Percentiles rank a stretch among this genome's conserved stretches.
Evolutionary conservation across 2,888 invertebrate genomes (phyloP).

Genomic region (Drymonia ruficornis): DNA sequence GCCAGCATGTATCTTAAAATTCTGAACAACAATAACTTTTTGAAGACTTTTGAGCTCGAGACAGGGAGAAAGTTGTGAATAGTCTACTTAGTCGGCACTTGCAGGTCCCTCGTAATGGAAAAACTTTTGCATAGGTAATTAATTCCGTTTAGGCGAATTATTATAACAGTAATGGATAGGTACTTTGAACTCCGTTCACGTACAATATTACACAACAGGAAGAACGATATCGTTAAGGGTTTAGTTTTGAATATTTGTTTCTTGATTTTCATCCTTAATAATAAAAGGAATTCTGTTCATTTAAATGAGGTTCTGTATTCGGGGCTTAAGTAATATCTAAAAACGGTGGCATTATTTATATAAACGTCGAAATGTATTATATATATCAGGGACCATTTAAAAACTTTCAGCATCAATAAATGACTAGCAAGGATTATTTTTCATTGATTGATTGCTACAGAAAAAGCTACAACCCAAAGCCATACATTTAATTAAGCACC

Average conservation of each 20-base stretch:
- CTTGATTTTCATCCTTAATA: no score
- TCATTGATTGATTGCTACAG: no score
- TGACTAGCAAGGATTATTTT: no score
- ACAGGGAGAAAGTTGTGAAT: slow-evolving; percentile 52
- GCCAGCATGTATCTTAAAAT: slow-evolving; percentile 33
- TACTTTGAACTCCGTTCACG: slow-evolving; percentile 33
- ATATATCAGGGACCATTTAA: no score
- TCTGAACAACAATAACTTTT: slow-evolving; percentile 47
- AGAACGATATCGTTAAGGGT: neutral
- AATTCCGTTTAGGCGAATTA: slow-evolving; percentile 49
- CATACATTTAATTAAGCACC: no score
- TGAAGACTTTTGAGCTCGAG: slow-evolving; percentile 40
- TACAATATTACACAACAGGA: slow-evolving; percentile 21
- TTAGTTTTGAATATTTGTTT: neutral
- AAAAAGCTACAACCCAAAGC: no score
- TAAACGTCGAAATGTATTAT: no score
- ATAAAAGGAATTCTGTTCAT: no score
- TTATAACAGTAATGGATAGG: slow-evolving; percentile 36
- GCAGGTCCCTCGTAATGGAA: slow-evolving; percentile 50
- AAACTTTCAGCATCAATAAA: no score
- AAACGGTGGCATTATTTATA: no score
- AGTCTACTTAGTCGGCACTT: slow-evolving; percentile 47
- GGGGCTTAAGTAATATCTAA: no score
- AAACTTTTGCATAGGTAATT: slow-evolving; percentile 57
- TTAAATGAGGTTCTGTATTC: no score